Percentiles rank a stretch among this genome's conserved stretches.
Conservation (phyloP, 2,113 vertebrate species). For the Hirundichthys speculiger region DNA sequence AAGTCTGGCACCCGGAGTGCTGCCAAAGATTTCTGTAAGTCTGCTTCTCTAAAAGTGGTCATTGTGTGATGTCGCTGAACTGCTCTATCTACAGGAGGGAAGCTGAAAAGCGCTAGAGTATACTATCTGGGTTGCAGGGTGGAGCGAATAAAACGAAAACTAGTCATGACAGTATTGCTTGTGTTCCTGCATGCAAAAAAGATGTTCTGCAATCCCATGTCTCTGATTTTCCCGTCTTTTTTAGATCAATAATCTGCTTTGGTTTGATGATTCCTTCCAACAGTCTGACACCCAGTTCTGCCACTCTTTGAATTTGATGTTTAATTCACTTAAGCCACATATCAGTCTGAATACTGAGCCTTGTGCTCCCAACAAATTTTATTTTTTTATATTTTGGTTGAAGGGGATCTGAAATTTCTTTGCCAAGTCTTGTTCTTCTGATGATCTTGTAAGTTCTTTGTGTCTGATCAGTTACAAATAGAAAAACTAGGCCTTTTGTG, state of each 20-base stretch:
- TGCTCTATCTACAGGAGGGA: conserved; percentile 14
- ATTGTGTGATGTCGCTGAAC: conserved; percentile 8
- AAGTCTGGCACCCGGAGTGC: conserved; percentile 71
- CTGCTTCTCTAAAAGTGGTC: conserved; percentile 20
- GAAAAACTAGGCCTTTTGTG: background rate
- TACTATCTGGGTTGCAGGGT: conserved; percentile 44
- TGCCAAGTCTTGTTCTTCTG: conserved; percentile 10
- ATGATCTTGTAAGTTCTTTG: background rate
- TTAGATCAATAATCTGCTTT: conserved; percentile 33
- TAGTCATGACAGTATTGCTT: conserved; percentile 8
- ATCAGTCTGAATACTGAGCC: conserved; percentile 17
- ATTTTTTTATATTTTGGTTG: background rate
- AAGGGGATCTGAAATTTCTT: conserved; percentile 29
- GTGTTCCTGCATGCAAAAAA: conserved; percentile 12
- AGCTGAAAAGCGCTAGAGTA: conserved; percentile 11
- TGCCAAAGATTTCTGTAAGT: conserved; percentile 88
- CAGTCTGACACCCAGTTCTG: conserved; percentile 27
- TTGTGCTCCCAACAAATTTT: conserved; percentile 17
- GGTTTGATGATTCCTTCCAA: conserved; percentile 31
- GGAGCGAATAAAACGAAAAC: conserved; percentile 20
- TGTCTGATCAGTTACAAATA: conserved; percentile 14
- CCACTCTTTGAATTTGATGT: conserved; percentile 22
- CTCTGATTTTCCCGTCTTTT: conserved; percentile 39
- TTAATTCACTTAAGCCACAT: conserved; percentile 32
- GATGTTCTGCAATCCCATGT: conserved; percentile 4